Evolutionary conservation across 2,113 vertebrate species (phyloP).

Genomic region (Silurus glanis): DNA sequence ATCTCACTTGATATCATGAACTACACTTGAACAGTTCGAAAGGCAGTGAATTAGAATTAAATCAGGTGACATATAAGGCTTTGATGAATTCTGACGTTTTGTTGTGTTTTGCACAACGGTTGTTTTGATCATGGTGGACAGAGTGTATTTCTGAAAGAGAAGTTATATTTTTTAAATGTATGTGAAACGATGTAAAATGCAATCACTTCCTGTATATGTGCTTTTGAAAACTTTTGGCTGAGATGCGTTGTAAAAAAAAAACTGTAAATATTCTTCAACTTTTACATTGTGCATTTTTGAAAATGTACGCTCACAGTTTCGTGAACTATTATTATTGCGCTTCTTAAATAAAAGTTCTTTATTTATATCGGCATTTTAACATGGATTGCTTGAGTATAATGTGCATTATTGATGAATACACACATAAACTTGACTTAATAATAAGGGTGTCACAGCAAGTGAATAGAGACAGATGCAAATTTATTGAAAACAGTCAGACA

Average conservation of each 20-base stretch:
- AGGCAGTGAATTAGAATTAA: neutral
- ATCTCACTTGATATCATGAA: neutral
- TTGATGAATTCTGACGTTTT: conserved; percentile 51
- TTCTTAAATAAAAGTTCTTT: conserved; percentile 73
- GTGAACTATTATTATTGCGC: conserved; percentile 62
- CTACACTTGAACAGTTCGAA: conserved; percentile 10
- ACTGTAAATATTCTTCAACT: conserved; percentile 55
- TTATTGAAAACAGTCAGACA: too few relatives aligned
- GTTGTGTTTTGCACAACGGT: conserved; percentile 45
- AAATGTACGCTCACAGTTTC: conserved; percentile 68
- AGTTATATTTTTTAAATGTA: conserved; percentile 52
- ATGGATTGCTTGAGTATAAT: neutral
- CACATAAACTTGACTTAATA: too few relatives aligned
- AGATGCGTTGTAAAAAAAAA: conserved; percentile 35
- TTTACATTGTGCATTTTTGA: conserved; percentile 68
- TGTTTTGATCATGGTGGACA: conserved; percentile 47
- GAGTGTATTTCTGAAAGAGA: conserved; percentile 43
- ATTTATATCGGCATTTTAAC: conserved; percentile 57
- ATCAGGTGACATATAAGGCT: conserved; percentile 39
- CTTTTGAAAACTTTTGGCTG: conserved; percentile 27
- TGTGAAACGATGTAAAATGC: conserved; percentile 64
- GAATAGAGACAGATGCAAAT: too few relatives aligned
- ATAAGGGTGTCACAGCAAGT: neutral
- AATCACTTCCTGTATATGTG: conserved; percentile 61
- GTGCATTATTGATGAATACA: neutral